Evolutionary conservation across 2,888 invertebrate genomes (phyloP), one percentile per base, ranked within the genome.

Genomic region (Deilephila elpenor): DNA sequence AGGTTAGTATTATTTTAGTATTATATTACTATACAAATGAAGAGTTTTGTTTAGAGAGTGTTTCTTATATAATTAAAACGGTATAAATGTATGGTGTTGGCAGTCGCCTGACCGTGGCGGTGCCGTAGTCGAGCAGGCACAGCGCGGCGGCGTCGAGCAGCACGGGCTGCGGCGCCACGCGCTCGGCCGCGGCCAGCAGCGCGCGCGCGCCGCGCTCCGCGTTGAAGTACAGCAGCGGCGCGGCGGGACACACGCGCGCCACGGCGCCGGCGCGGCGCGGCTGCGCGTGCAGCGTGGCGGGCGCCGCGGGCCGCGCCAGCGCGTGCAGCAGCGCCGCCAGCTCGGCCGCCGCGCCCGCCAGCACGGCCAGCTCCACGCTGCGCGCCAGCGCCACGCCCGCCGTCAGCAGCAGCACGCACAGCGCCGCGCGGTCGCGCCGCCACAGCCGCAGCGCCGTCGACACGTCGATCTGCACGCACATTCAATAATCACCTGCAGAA

Each of bases 331-430:
- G 91, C 84, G 95, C 95, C 5, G 95, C 86, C 74, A 97, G 93
- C 86, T 96, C 96, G 53, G 96, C 90, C 20, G 95, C 83, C 77
- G 96, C 96, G 74, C 98, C 98, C 70, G 96, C 94, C 44, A 97
- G 92, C 78, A 98, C 96, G 71, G 98, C 98, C 83, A 96, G 95
- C 95, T 98, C 98, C 67, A 98, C 97, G 34, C 97, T 97, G 75
- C 96, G 92, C 72, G 95, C 85, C 72, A 98, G 89, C 77, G 97
- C 97, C 61, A 96, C 93, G 1, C 67, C 72, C 80, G 90, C 97
- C 71, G 98, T 98, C 19, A 96, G 90, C 73, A 95, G 80, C 84
- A 97, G 96, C 73, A 97, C 96, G 67, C 95, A 82, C 74, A 97
- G 95, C 88, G 98, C 97, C 75, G 92, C 88, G 84, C 95, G 95